phyloP scores from a whole-genome alignment of 2,113 vertebrate genomes.

The Columba livia region DNA sequence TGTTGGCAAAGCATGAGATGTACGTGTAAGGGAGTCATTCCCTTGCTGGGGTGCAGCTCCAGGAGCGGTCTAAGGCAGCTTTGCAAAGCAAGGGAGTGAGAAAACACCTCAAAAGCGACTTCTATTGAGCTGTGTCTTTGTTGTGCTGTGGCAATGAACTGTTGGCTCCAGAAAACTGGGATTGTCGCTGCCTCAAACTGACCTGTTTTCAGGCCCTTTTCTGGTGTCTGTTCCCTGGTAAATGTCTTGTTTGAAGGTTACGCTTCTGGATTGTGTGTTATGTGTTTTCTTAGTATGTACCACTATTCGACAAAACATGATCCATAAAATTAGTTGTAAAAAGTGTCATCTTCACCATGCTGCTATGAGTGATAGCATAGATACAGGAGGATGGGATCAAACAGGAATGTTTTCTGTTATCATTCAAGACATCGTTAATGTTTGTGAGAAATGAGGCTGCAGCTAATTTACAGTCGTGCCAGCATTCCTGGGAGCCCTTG shows the following conservation, averaged over 20 bases:
- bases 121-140: neutral
- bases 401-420: neutral
- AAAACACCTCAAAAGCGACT: neutral
- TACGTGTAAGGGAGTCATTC: rapidly evolving
- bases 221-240: too few relatives aligned
- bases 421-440: neutral
- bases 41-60: neutral
- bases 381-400: neutral
- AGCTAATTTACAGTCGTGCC: rapidly evolving
- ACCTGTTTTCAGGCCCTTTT: neutral
- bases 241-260: neutral
- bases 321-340: neutral
- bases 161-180: neutral
- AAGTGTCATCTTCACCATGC: neutral
- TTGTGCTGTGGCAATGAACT: rapidly evolving
- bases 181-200: neutral
- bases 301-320: neutral
- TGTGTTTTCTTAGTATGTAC: neutral
- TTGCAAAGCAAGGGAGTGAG: neutral
- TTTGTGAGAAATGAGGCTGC: neutral
- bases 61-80: neutral
- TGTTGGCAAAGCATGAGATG: neutral
- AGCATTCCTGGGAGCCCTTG: rapidly evolving
- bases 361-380: rapidly evolving
- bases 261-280: neutral